Evolutionary conservation across 1,140 invertebrate genomes (phyloP), one percentile per base, ranked within the genome.

Genomic region (Tetranychus cinnabarinus): DNA sequence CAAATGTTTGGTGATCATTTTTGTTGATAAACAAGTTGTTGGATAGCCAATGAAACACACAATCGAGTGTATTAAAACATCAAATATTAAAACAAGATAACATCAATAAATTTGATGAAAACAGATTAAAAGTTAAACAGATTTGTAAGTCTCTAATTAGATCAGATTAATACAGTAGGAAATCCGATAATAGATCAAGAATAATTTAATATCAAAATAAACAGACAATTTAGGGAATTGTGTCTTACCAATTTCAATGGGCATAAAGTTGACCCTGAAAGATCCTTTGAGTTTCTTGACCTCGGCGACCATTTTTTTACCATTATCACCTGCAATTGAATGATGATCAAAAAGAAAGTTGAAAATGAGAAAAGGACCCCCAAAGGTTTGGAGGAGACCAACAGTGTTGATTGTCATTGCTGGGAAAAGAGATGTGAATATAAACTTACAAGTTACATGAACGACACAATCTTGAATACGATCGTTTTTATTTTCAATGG

Each of bases 191-290:
- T 23, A 23, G 23, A 23, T 23, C 23, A 23, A 23, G 23, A 23
- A 23, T 23, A 23, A 23, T 23, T 23, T 23, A 23, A 23, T 23
- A 23, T 23, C 23, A 23, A 23, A 23, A 23, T 23, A 23, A 23
- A 23, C 23, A 23, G 23, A 23, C 23, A 23, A 23, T 23, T 23
- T 23, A 23, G 23, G 23, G 23, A 23, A 23, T 23, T 23, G 23
- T 34, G 8, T 67, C 71, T 70, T 67, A 74, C 75, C 86, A 37
- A 92, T 86, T 70, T 86, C 85, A 61, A 79, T 79, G 0, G 88
- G 86, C 1, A 80, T 80, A 67, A 88, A 92, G 48, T 80, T 55
- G 23, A 66, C 62, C 48, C 62, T 60, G 60, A 65, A 67, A 8
- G 31, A 31, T 6, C 52, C 61, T 62, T 15, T 33, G 31, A 52